phyloP scores from a whole-genome alignment of 2,113 vertebrate genomes.

The Cavia porcellus region DNA sequence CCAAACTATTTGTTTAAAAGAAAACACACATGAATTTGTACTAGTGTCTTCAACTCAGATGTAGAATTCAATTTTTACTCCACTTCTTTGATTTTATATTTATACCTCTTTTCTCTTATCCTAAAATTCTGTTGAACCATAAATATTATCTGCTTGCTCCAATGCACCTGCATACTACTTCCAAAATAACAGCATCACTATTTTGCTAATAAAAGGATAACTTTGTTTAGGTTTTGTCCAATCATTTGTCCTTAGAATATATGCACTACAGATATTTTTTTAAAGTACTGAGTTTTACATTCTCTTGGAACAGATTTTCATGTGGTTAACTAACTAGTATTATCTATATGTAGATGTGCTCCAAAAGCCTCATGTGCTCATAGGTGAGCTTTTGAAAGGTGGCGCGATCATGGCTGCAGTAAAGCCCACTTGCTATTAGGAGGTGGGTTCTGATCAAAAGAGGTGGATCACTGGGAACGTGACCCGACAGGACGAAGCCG shows the following conservation, averaged over 20 bases:
- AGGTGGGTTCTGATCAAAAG: background rate
- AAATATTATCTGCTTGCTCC: background rate
- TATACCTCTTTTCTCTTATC: background rate
- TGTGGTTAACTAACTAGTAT: background rate
- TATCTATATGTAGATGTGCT: background rate
- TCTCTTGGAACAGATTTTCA: background rate
- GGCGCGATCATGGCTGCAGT: background rate
- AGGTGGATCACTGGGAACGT: background rate
- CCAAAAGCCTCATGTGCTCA: background rate
- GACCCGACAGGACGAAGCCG: background rate
- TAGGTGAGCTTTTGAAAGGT: background rate
- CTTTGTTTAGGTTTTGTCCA: background rate
- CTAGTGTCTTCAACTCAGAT: background rate
- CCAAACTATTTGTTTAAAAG: background rate
- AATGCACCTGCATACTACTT: background rate
- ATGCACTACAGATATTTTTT: background rate
- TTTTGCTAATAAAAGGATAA: background rate
- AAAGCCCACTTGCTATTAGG: background rate
- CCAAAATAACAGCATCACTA: background rate
- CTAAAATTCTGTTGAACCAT: background rate
- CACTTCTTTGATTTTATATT: background rate
- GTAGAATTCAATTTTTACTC: background rate
- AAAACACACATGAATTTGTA: background rate
- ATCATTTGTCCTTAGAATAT: background rate
- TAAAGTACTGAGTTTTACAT: background rate